phyloP scores from a whole-genome alignment of 2,797 vertebrate species.

The Anguilla obscura region DNA sequence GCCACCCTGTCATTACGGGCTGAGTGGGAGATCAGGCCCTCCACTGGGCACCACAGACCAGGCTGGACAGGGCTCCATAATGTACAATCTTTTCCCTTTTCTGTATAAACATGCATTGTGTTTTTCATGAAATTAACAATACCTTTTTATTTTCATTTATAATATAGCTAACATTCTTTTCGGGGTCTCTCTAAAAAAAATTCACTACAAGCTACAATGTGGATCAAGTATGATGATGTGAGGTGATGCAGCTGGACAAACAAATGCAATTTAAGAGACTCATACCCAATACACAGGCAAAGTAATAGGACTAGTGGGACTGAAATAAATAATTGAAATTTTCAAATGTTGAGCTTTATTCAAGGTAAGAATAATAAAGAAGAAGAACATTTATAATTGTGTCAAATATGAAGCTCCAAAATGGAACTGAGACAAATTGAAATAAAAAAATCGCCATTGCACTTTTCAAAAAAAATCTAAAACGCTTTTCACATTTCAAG shows the following conservation, averaged over 20 bases:
- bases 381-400: background rate
- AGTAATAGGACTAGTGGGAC: background rate
- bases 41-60: background rate
- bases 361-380: background rate
- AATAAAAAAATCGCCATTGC: background rate
- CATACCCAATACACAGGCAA: background rate
- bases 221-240: too few species aligned
- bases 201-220: background rate
- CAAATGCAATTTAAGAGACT: background rate
- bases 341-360: background rate
- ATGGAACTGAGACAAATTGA: background rate
- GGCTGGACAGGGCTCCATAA: background rate
- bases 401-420: background rate
- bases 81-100: background rate
- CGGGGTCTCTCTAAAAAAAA: background rate
- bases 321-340: background rate
- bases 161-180: background rate
- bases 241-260: background rate
- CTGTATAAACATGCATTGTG: background rate
- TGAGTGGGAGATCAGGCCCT: slow-evolving; percentile 31
- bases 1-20: slow-evolving; percentile 35
- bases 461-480: background rate
- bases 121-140: background rate
- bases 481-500: background rate
- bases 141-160: background rate